A percentile compares a stretch with the other conserved stretches of the same genome.
phyloP scores from a whole-genome alignment of 2,113 vertebrate genomes.

The Cygnus buccinator region DNA sequence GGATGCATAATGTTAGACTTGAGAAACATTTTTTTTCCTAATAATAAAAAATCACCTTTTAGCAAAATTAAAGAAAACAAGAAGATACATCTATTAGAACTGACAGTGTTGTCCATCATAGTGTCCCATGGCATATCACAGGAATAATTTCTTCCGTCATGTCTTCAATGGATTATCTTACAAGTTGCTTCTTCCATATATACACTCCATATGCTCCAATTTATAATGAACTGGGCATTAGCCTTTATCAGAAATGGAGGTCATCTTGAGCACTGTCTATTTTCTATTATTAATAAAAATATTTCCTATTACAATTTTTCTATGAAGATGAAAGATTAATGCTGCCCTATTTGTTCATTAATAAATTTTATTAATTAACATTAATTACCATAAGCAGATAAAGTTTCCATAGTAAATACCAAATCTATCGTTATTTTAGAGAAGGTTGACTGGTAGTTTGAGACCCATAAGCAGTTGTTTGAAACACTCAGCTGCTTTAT shows the following conservation, averaged over 20 bases:
- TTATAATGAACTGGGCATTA: background rate
- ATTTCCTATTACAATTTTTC: background rate
- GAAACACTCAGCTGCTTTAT: background rate
- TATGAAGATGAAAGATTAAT: background rate
- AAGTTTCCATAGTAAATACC: background rate
- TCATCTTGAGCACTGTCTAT: background rate
- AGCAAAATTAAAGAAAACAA: background rate
- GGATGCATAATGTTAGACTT: background rate
- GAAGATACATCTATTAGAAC: background rate
- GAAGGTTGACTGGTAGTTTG: background rate
- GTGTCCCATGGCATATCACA: background rate
- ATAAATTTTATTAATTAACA: background rate
- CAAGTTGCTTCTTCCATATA: background rate
- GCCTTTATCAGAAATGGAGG: background rate
- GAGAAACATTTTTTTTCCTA: background rate
- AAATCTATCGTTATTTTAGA: background rate
- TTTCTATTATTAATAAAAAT: background rate
- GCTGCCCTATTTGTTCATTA: background rate
- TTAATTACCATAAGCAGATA: background rate
- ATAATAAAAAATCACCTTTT: background rate
- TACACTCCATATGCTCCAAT: background rate
- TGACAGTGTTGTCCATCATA: background rate
- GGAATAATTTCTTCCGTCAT: background rate
- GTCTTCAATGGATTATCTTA: background rate
- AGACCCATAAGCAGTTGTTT: background rate